Conservation (phyloP, 2,797 vertebrate species). For the Xenops minutus region DNA sequence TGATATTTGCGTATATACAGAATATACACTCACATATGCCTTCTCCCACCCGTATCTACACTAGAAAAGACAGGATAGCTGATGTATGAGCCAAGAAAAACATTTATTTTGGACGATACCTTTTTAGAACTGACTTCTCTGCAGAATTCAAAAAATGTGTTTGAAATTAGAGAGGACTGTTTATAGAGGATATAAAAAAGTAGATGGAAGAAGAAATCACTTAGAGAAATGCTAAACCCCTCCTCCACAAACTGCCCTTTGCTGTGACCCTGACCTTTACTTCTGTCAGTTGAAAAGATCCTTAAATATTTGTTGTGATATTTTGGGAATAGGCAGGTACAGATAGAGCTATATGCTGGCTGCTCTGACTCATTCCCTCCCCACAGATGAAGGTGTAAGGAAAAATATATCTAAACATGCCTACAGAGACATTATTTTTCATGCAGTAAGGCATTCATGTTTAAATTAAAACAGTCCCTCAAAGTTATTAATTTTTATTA, state of each 20-base stretch:
- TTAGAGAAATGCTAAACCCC: conserved; percentile 57
- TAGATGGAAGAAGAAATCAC: conserved; percentile 59
- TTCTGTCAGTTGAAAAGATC: conserved; percentile 58
- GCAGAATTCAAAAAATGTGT: conserved; percentile 57
- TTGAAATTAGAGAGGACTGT: conserved; percentile 67
- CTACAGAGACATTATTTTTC: not conserved
- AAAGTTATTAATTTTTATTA: not conserved
- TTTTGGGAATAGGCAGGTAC: conserved; percentile 70
- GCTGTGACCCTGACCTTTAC: conserved; percentile 67
- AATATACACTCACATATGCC: not conserved
- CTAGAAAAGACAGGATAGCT: conserved; percentile 33
- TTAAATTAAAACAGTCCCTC: not conserved
- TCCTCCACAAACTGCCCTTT: conserved; percentile 61
- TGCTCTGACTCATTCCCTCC: conserved; percentile 29
- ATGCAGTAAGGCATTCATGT: not conserved
- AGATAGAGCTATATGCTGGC: conserved; percentile 25
- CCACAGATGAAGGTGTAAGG: conserved; percentile 9
- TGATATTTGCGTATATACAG: not conserved
- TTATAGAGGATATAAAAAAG: conserved; percentile 57
- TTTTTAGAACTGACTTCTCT: conserved; percentile 61
- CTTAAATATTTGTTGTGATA: conserved; percentile 70
- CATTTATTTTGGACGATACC: conserved; percentile 56
- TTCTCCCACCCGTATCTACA: not conserved
- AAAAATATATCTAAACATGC: conserved; percentile 19
- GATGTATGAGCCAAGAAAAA: conserved; percentile 55